Percentiles rank a stretch among this genome's conserved stretches.
Conservation (phyloP, 2,797 vertebrate species). For the Limosa lapponica region DNA sequence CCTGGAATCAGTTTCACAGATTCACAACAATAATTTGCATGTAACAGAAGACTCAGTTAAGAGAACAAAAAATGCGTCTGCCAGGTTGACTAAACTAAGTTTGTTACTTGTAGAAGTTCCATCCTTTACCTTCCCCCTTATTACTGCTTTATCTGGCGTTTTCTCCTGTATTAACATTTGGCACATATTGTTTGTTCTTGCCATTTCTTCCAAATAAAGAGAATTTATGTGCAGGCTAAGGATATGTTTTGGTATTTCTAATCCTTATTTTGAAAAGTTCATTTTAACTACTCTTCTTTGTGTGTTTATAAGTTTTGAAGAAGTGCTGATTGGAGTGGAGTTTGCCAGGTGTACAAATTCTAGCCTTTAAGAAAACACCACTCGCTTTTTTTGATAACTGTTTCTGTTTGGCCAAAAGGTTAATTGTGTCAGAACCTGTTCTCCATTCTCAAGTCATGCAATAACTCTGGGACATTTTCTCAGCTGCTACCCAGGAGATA, state of each 20-base stretch:
- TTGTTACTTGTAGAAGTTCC: background rate
- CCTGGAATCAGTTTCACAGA: background rate
- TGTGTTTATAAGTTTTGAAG: background rate
- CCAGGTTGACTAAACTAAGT: background rate
- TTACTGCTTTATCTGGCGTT: background rate
- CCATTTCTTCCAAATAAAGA: background rate
- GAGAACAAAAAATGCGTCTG: background rate
- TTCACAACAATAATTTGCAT: background rate
- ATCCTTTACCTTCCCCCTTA: background rate
- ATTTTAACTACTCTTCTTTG: background rate
- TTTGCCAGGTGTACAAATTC: background rate
- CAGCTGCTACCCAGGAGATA: background rate
- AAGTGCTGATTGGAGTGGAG: background rate
- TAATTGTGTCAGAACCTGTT: slow-evolving; percentile 15
- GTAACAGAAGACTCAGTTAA: background rate
- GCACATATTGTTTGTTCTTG: background rate
- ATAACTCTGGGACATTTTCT: background rate
- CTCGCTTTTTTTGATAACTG: background rate
- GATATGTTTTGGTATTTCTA: background rate
- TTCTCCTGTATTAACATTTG: background rate
- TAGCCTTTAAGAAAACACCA: background rate
- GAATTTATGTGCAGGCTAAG: background rate
- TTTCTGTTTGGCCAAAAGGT: background rate
- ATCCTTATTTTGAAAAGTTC: background rate
- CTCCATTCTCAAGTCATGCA: background rate